A percentile compares a stretch with the other conserved stretches of the same genome.
Evolutionary conservation across 1,140 invertebrate species (phyloP).

Genomic region (Ooceraea biroi): DNA sequence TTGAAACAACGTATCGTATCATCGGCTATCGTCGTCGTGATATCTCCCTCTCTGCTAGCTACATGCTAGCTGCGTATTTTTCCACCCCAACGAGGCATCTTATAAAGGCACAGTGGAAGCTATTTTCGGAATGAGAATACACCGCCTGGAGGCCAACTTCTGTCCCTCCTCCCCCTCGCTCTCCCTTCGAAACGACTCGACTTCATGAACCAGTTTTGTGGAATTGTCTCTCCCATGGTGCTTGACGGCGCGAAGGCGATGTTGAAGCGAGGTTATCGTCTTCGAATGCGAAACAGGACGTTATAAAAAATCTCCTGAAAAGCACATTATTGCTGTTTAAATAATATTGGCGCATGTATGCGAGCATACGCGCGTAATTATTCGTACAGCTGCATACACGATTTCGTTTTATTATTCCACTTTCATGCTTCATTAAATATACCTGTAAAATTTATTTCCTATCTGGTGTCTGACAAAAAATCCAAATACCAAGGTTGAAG

Average conservation of each 20-base stretch:
- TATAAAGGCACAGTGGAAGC: slow-evolving; percentile 7
- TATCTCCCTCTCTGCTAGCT: no score
- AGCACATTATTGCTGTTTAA: slow-evolving; percentile 13
- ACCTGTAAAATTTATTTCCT: neutral
- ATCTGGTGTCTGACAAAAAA: slow-evolving; percentile 1
- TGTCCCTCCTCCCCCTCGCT: neutral
- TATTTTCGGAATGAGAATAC: slow-evolving; percentile 42
- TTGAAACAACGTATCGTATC: neutral
- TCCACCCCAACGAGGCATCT: neutral
- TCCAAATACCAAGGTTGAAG: neutral
- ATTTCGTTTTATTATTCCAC: neutral
- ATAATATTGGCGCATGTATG: slow-evolving; percentile 16
- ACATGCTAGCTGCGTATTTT: slow-evolving; percentile 3
- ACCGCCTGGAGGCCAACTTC: neutral
- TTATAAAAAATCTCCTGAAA: neutral
- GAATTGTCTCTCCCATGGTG: neutral
- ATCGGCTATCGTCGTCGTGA: neutral
- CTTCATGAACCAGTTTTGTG: slow-evolving; percentile 26
- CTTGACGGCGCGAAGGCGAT: neutral
- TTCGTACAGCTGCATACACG: neutral
- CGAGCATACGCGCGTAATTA: neutral
- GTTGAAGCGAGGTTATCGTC: slow-evolving; percentile 20
- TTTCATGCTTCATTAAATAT: neutral
- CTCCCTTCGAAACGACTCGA: slow-evolving; percentile 17
- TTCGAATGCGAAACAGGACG: neutral